Percentiles rank a stretch among this genome's conserved stretches.
These are phyloP conservation scores for Agonopterix arenella DNA, from an alignment of 2,888 invertebrate genomes.

Conservation along the genomic window DNA sequence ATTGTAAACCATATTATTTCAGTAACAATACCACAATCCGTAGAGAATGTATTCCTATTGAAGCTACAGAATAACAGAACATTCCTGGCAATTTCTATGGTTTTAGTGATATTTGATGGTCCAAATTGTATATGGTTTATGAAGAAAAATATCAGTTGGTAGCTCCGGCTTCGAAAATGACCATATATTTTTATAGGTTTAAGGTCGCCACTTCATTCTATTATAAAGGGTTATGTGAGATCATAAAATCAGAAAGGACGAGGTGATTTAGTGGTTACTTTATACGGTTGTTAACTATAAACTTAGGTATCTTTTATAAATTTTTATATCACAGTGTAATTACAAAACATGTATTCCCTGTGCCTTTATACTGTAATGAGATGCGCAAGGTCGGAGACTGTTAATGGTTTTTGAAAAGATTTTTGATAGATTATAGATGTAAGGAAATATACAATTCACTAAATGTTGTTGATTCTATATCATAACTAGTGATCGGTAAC, in stretches of 20 bases:
- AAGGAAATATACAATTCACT: not conserved
- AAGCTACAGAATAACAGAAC: not conserved
- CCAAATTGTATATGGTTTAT: not conserved
- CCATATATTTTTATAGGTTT: not conserved
- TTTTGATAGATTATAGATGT: constrained; percentile 26
- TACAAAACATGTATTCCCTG: constrained; percentile 16
- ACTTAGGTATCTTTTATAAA: constrained; percentile 22
- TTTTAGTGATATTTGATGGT: not conserved
- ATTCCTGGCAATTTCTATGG: constrained; percentile 1
- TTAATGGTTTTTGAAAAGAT: constrained; percentile 30
- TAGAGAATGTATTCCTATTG: too few species aligned
- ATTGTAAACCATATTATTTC: not conserved
- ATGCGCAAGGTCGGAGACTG: constrained; percentile 25
- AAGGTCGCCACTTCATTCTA: not conserved
- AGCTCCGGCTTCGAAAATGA: not conserved
- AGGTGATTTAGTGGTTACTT: too few species aligned
- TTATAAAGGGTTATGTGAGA: not conserved
- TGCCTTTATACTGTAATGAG: constrained; percentile 30
- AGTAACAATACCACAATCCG: not conserved
- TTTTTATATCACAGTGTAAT: constrained; percentile 22
- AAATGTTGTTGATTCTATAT: not conserved
- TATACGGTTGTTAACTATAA: constrained; percentile 1
- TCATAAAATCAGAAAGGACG: not conserved
- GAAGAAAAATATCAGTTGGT: not conserved
- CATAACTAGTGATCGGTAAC: too few species aligned